These are phyloP conservation scores for Phylloscopus collybita DNA, from an alignment of 2,797 vertebrate genomes.

Conservation along the genomic window DNA sequence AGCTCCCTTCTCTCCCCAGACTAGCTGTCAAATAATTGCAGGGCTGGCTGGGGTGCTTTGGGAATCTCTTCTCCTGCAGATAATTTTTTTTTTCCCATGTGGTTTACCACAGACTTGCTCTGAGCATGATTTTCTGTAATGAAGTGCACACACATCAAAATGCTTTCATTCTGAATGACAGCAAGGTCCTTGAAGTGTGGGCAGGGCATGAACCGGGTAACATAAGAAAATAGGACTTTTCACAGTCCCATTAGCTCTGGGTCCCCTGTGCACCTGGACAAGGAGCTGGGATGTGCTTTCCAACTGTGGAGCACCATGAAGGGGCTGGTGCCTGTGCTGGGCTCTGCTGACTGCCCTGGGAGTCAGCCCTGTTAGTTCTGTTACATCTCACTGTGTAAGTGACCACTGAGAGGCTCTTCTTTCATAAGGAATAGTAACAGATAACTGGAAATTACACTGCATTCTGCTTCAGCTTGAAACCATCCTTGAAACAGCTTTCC, in stretches of 20 bases:
- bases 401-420: not conserved
- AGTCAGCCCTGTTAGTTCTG: not conserved
- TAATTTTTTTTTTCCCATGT: too few species aligned
- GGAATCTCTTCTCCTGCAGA: not conserved
- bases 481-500: not conserved
- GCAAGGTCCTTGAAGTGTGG: not conserved
- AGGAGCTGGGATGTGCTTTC: not conserved
- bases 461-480: not conserved
- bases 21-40: not conserved
- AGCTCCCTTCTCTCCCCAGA: rapidly evolving
- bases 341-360: not conserved
- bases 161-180: not conserved
- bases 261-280: rapidly evolving
- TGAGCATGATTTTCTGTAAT: not conserved
- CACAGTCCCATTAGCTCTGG: not conserved
- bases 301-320: rapidly evolving
- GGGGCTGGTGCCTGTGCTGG: rapidly evolving
- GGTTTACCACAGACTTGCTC: not conserved
- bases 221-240: rapidly evolving
- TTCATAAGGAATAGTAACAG: not conserved
- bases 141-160: not conserved
- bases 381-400: rapidly evolving
- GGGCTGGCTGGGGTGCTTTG: not conserved
- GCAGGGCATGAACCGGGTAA: not conserved
- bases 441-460: not conserved